These are phyloP conservation scores for Drosophila teissieri DNA, from an alignment of 1,140 invertebrate species.

Conservation along the genomic window DNA sequence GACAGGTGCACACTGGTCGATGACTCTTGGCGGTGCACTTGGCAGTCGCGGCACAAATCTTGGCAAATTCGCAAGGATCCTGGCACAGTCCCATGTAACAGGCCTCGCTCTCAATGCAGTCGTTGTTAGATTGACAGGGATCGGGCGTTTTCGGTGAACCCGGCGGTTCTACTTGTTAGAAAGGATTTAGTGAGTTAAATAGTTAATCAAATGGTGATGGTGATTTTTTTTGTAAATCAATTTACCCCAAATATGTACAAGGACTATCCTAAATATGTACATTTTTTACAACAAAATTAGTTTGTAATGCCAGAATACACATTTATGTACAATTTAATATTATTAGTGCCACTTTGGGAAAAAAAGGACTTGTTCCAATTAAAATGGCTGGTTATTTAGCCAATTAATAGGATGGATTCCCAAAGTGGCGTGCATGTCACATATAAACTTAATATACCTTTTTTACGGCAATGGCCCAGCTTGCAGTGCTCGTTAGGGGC, in stretches of 20 bases:
- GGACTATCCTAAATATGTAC: slow-evolving; percentile 39
- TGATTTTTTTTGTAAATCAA: slow-evolving; percentile 1
- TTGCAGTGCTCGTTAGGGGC: slow-evolving; percentile 86
- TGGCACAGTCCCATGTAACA: slow-evolving; percentile 90
- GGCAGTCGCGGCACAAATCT: slow-evolving; percentile 89
- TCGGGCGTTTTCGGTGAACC: slow-evolving; percentile 88
- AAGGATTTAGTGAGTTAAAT: slow-evolving; percentile 53
- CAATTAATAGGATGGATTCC: not conserved
- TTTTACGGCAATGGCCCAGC: slow-evolving; percentile 85
- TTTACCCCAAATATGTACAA: slow-evolving; percentile 50
- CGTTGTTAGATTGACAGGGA: slow-evolving; percentile 90
- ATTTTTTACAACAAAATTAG: slow-evolving; percentile 43
- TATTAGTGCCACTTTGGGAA: slow-evolving; percentile 58
- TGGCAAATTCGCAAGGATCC: slow-evolving; percentile 90
- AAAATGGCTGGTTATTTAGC: not conserved
- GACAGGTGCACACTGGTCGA: slow-evolving; percentile 91
- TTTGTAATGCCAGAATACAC: slow-evolving; percentile 57
- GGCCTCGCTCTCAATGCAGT: slow-evolving; percentile 90
- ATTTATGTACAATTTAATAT: slow-evolving; percentile 55
- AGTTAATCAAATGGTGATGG: slow-evolving; percentile 21
- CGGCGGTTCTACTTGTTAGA: slow-evolving; percentile 87
- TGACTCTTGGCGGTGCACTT: slow-evolving; percentile 90
- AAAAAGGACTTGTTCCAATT: slow-evolving; percentile 6
- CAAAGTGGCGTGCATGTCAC: slow-evolving; percentile 50
- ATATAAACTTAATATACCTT: slow-evolving; percentile 84